phyloP scores from a whole-genome alignment of 1,140 invertebrate species.

The Lordiphosa stackelbergi region DNA sequence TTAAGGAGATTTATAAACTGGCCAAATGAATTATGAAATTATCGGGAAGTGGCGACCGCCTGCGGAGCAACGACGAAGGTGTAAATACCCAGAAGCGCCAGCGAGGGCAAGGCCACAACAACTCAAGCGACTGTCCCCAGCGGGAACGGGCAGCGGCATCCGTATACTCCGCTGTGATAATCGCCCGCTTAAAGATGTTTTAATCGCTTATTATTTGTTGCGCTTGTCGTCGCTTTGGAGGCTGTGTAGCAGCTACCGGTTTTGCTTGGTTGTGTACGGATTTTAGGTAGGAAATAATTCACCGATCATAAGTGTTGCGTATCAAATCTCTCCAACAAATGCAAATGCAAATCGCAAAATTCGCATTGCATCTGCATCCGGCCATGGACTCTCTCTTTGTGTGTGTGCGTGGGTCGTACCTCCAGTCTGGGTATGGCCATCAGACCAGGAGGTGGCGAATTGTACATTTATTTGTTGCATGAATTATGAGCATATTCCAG shows the following conservation, averaged over 20 bases:
- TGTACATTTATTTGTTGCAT: conserved; percentile 72
- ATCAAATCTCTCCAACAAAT: conserved; percentile 18
- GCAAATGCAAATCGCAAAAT: conserved; percentile 18
- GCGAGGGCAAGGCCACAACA: conserved; percentile 6
- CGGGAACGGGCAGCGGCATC: conserved; percentile 20
- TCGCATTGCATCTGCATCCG: conserved; percentile 38
- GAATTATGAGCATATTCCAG: conserved; percentile 69
- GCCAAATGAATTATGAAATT: conserved; percentile 65
- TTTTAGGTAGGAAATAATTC: background rate
- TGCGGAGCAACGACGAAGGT: conserved; percentile 46
- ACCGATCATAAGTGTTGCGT: background rate
- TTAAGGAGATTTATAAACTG: conserved; percentile 72
- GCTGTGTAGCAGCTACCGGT: conserved; percentile 20
- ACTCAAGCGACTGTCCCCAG: conserved; percentile 19
- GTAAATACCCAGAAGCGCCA: conserved; percentile 66
- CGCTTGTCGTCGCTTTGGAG: conserved; percentile 20
- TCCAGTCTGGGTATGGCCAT: conserved; percentile 6
- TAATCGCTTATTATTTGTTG: conserved; percentile 72
- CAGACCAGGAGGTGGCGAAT: conserved; percentile 10
- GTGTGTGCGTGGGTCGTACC: conserved; percentile 38
- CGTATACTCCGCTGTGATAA: conserved; percentile 61
- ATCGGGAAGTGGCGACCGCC: conserved; percentile 34
- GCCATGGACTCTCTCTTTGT: conserved; percentile 8
- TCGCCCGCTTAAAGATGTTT: conserved; percentile 70
- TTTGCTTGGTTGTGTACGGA: conserved; percentile 3